Evolutionary conservation across 2,797 vertebrate species (phyloP), one percentile per base, ranked within the genome.

Genomic region (Catostomus latipinnis): DNA sequence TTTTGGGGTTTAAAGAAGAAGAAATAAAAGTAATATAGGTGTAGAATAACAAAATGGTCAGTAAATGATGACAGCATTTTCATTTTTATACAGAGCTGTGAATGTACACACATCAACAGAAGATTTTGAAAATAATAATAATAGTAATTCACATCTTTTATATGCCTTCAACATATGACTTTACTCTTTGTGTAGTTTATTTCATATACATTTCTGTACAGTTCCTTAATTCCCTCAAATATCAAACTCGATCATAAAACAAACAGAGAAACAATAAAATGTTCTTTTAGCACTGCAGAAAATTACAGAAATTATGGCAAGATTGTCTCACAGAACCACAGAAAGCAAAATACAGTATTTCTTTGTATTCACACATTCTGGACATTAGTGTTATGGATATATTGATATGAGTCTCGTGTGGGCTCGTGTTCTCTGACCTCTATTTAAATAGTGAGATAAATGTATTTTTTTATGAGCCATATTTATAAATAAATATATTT

Each of bases 401-500:
- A 53, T 58, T 74, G 58, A 81, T 61, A 56, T 80, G 57, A 54
- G 63, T 73, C 65, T 67, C 63, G n/a, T 73, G 70, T 80, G 48
- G 68, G 65, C 22, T 71, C 34, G 50, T 62, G 58, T 61, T 56
- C 63, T 77, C 49, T 13, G 69, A 69, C 74, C 52, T 62, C n/a
- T 43, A 56, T 81, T 81, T 83, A 87, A 84, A 82, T 83, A 85
- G 81, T 75, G 82, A 83, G 83, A 86, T 86, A 85, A 84, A 88
- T 88, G 82, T 83, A 87, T 58, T 81, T 68, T 82, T 78, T 57
- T 85, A 78, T 84, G 81, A 45, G 57, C 72, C 79, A 79, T 66
- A 80, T 61, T 65, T 85, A 81, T 82, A 85, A 83, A 87, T 86
- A 86, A 83, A 83, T 85, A 83, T 5, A 52, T 53, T 62, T 79